Evolutionary conservation across 2,113 vertebrate species (phyloP).

Genomic region (Equus przewalskii): DNA sequence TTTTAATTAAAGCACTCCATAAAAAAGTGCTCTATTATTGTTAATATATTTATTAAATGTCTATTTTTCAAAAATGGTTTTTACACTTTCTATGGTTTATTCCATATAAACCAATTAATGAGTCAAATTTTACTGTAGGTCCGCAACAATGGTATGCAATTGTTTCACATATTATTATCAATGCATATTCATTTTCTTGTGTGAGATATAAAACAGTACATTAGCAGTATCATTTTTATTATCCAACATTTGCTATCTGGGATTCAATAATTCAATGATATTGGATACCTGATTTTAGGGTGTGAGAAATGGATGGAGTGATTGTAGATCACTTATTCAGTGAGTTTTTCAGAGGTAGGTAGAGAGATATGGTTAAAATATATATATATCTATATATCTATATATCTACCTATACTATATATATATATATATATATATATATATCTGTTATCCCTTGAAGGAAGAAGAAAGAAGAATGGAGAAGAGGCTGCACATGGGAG

Average conservation of each 20-base stretch:
- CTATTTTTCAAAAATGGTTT: neutral
- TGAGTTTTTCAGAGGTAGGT: neutral
- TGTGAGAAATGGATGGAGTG: neutral
- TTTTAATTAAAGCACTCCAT: slow-evolving; percentile 11
- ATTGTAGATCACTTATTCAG: neutral
- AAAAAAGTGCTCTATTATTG: neutral
- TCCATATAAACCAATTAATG: neutral
- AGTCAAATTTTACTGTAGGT: neutral
- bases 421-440: no score
- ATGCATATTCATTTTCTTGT: neutral
- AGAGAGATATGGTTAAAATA: neutral
- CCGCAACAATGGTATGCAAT: neutral
- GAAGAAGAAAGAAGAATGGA: neutral
- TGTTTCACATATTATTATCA: neutral
- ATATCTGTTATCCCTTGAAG: neutral
- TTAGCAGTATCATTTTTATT: neutral
- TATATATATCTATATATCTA: no score
- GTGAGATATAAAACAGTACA: neutral
- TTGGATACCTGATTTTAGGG: neutral
- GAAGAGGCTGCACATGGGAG: neutral
- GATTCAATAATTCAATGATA: neutral
- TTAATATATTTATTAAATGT: neutral
- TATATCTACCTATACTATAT: no score
- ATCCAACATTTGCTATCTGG: neutral
- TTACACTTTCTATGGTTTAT: neutral